These are phyloP conservation scores for Falco punctatus DNA, from an alignment of 2,113 vertebrate species.

Conservation along the genomic window DNA sequence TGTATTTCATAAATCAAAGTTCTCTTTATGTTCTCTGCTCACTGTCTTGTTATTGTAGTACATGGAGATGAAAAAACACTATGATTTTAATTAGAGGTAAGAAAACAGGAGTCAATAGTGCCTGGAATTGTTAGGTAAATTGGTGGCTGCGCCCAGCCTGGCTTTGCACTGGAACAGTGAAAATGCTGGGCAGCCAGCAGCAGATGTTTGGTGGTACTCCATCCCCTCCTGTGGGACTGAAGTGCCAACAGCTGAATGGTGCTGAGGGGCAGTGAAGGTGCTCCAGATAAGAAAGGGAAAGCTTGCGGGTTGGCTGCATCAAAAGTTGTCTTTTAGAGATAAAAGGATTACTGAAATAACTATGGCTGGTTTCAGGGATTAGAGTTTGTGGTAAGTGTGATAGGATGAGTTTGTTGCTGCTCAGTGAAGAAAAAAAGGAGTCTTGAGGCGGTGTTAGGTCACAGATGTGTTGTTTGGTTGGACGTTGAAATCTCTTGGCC, in stretches of 20 bases:
- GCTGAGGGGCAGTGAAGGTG: background rate
- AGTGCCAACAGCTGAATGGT: background rate
- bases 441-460: background rate
- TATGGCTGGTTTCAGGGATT: background rate
- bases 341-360: slow-evolving; percentile 15
- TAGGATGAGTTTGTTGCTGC: background rate
- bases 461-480: background rate
- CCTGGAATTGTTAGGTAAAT: background rate
- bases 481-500: background rate
- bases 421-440: background rate
- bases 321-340: background rate
- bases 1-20: background rate
- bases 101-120: background rate
- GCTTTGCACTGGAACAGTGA: background rate
- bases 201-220: background rate
- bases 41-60: background rate
- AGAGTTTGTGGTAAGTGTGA: background rate
- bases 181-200: background rate
- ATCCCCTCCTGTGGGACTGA: background rate
- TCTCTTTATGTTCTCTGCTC: background rate
- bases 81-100: background rate
- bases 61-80: background rate
- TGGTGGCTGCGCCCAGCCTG: background rate
- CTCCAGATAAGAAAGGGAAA: background rate
- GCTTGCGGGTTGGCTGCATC: background rate